phyloP scores from a whole-genome alignment of 1,140 invertebrate genomes.

The Panagrolaimus sp. region DNA sequence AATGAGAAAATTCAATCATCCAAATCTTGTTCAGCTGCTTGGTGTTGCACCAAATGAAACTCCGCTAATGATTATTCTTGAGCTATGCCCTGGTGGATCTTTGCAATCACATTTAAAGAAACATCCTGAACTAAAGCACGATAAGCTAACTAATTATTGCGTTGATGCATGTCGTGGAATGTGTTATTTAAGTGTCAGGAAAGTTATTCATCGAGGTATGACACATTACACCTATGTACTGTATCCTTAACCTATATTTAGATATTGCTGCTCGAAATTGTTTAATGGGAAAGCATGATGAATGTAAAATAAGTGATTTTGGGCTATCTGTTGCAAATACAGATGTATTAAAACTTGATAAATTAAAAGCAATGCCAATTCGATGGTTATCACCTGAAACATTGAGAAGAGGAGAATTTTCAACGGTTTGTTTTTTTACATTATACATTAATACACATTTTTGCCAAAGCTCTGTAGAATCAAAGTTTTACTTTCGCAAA shows the following conservation, averaged over 20 bases:
- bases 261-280: conserved; percentile 30
- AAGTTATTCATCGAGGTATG: conserved; percentile 61
- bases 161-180: conserved; percentile 85
- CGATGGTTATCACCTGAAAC: conserved; percentile 20
- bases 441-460: too few species aligned
- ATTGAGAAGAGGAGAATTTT: conserved; percentile 9
- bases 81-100: conserved; percentile 74
- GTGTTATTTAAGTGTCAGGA: conserved; percentile 83
- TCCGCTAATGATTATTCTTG: conserved; percentile 98
- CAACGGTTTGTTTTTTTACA: neutral
- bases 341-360: conserved; percentile 14
- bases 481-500: too few species aligned
- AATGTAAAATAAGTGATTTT: conserved; percentile 33
- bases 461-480: too few species aligned
- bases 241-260: conserved; percentile 22
- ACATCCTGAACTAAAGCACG: neutral
- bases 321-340: conserved; percentile 25
- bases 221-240: too few species aligned
- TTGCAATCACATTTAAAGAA: conserved; percentile 18
- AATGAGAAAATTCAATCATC: conserved; percentile 14
- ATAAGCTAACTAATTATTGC: neutral
- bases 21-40: conserved; percentile 7
- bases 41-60: conserved; percentile 6
- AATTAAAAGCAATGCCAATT: conserved; percentile 20
- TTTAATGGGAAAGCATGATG: conserved; percentile 21